Evolutionary conservation across 2,113 vertebrate genomes (phyloP).

Genomic region (Pundamilia nyererei): DNA sequence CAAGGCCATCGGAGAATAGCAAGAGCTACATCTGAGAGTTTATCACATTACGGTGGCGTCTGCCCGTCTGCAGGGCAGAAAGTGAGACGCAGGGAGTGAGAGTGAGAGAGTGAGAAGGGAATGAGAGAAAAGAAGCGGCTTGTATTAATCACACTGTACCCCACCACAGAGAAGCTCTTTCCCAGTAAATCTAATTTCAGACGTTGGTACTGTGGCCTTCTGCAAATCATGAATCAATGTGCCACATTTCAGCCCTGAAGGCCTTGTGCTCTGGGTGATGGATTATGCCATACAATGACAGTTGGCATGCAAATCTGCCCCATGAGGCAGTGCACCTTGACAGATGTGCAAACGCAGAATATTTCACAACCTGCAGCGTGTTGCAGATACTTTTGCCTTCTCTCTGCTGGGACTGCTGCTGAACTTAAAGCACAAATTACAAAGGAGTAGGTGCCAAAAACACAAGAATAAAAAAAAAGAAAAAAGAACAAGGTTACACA

Average conservation of each 20-base stretch:
- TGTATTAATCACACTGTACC: constrained; percentile 25
- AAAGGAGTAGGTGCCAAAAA: constrained; percentile 23
- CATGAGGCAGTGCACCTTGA: not conserved
- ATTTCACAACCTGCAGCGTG: constrained; percentile 14
- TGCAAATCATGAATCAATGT: constrained; percentile 27
- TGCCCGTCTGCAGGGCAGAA: constrained; percentile 47
- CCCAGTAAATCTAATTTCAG: constrained; percentile 24
- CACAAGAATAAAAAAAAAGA: not conserved
- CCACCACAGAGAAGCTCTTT: constrained; percentile 8
- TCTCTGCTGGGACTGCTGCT: constrained; percentile 30
- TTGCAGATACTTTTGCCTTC: constrained; percentile 35
- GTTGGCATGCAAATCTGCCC: constrained; percentile 28
- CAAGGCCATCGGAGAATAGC: constrained; percentile 56
- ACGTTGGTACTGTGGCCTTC: not conserved
- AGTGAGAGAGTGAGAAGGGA: not conserved
- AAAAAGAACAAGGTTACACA: constrained; percentile 40
- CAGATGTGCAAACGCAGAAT: constrained; percentile 6
- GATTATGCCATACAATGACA: constrained; percentile 15
- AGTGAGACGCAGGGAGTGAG: constrained; percentile 2
- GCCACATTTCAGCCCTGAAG: constrained; percentile 25
- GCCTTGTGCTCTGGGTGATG: constrained; percentile 19
- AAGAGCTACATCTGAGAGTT: constrained; percentile 53
- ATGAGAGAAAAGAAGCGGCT: constrained; percentile 16
- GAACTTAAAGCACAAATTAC: constrained; percentile 13
- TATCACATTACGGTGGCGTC: constrained; percentile 64